Base-by-base conservation (phyloP, 2,888 invertebrate species). In the Caenorhabditis zanzibari region DNA sequence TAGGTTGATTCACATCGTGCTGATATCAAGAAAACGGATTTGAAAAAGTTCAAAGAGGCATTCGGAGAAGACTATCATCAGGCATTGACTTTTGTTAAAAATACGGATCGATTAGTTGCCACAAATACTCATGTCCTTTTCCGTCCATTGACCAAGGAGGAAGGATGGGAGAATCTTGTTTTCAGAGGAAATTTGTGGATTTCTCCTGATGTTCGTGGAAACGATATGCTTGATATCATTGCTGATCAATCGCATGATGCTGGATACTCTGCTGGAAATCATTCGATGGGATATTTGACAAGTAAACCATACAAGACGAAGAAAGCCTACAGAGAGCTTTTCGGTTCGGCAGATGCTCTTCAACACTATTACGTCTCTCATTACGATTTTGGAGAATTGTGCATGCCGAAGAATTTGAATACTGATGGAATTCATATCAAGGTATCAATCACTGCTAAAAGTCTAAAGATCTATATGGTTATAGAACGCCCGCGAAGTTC, bases 311-410 rank as follows among this genome's bases (percentile, higher is more conserved):
- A 19, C 47, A 47, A 41, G 5, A 56, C 44, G 1, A 32, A 26
- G 44, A 32, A 41, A 49, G n/a, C 26, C 12, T 54, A 54, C 24
- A 35, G 54, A n/a, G 14, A 56, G 0, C 16, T 44, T 56, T 58
- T 19, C 16, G 58, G 58, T 4, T 64, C 58, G 7, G 35, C 24
- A 0, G 47, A 66, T 6, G 32, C 2, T 14, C 7, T 75, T 10
- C 44, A 66, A 3, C 66, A 66, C 22, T 63, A 66, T 22, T 75
- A 56, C 24, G 66, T 75, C 12, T 75, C 75, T 22, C 38, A 75
- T 52, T 75, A 75, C n/a, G 75, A 75, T 44, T 54, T 75, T 19
- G 75, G 44, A 26, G 75, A 75, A 24, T 58, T 75, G 66, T 44
- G 58, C 22, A 66, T 75, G 12, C 75, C 75, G 32, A 28, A 64